Base-by-base conservation (phyloP, 2,888 invertebrate species). In the Drosophila niveifrons region DNA sequence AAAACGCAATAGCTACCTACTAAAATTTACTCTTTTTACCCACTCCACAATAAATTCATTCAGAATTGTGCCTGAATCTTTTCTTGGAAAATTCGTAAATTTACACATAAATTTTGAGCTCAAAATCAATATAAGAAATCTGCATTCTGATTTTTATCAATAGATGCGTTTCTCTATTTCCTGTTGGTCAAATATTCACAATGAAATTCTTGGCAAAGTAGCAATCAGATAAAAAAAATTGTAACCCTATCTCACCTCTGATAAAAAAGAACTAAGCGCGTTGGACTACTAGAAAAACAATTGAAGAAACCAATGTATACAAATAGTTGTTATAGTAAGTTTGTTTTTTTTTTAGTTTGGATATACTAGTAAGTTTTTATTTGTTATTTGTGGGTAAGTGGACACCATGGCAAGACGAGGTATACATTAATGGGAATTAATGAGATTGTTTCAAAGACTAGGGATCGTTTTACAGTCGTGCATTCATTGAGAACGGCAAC, bases 381-480 rank as follows among this genome's bases (percentile, higher is more conserved):
- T 74, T 75, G 52, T 79, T 75, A 48, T 58, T 61, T 34, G 51
- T 34, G 51, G 57, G 73, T 67, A 76, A 77, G 62, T 55, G 52
- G 66, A 80, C 66, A 68, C 70, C 66, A 63, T 23, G 41, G 53
- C 51, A 59, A 65, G 51, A 43, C 57, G n/a, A 56, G 75, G 78
- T 15, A 77, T 82, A 75, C 75, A 72, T 83, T 85, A 85, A 82
- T 84, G 70, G 65, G 78, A 82, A 84, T 66, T 72, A 82, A 82
- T 85, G 79, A 77, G 81, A 70, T 71, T 73, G 62, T 64, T 70
- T 13, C 39, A 41, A 41, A 11, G 41, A 66, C 77, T 75, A 65
- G 57, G 73, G 70, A 70, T 80, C 76, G 50, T 62, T 65, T 80
- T 80, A 80, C 80, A 66, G 52, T 3, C 7, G 43, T 51, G 51